Conservation (phyloP, 2,888 invertebrate species). For the Conchocele bisecta region DNA sequence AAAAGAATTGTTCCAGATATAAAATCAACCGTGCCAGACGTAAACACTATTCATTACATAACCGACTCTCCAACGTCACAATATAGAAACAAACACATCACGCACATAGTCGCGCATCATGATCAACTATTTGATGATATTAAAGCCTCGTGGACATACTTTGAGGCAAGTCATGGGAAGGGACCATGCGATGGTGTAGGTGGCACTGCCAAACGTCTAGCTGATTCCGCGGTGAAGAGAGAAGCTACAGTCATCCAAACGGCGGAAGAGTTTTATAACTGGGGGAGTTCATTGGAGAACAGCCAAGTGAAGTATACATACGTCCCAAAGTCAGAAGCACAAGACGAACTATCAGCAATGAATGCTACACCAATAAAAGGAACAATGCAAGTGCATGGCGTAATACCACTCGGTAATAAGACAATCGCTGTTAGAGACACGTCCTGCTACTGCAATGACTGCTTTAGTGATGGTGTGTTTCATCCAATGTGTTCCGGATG, state of each 20-base stretch:
- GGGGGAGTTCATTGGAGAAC: slow-evolving; percentile 2
- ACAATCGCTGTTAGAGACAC: no score
- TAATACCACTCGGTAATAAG: no score
- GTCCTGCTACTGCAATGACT: no score
- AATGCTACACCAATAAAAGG: no score
- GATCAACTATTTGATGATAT: slow-evolving; percentile 13
- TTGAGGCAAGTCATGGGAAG: slow-evolving; percentile 37
- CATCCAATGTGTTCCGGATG: no score
- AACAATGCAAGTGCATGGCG: no score
- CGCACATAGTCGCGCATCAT: slow-evolving; percentile 12
- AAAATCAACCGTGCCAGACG: not conserved
- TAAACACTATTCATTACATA: slow-evolving; percentile 33
- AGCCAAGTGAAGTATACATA: slow-evolving; percentile 21
- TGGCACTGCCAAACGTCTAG: slow-evolving; percentile 30
- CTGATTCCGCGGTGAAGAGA: slow-evolving; percentile 25
- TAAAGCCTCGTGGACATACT: slow-evolving; percentile 34
- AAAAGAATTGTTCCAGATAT: not conserved
- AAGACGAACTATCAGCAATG: no score
- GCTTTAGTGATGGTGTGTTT: no score
- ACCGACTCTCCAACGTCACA: slow-evolving; percentile 35
- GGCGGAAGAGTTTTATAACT: slow-evolving; percentile 34
- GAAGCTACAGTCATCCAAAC: slow-evolving; percentile 16
- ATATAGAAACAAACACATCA: slow-evolving; percentile 26
- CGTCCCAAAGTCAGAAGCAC: no score
- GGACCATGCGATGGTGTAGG: slow-evolving; percentile 43